phyloP scores from a whole-genome alignment of 1,140 invertebrate genomes.

The Ridgeia piscesae region DNA sequence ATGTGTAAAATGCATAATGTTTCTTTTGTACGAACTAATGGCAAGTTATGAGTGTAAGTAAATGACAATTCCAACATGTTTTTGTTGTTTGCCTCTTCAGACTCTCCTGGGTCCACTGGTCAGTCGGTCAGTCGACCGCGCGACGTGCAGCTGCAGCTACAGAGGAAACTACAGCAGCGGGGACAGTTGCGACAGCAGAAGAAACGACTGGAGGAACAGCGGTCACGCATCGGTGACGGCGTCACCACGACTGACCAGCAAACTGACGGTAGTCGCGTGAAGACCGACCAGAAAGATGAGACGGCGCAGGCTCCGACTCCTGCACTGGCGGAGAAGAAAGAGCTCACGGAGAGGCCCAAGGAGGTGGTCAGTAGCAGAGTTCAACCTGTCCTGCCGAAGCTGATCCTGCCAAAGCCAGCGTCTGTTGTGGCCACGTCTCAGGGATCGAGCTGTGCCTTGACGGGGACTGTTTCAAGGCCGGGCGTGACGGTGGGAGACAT shows the following conservation, averaged over 20 bases:
- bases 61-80: not conserved
- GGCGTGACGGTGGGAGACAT: not conserved
- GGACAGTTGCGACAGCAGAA: slow-evolving; percentile 74
- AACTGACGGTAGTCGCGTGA: not conserved
- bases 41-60: too few species aligned
- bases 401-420: slow-evolving; percentile 9
- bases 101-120: not conserved
- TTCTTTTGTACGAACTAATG: too few species aligned
- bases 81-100: not conserved
- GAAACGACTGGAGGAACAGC: slow-evolving; percentile 67
- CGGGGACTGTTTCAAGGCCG: not conserved
- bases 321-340: not conserved
- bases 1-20: too few species aligned
- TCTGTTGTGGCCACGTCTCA: not conserved
- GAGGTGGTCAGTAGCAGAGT: not conserved
- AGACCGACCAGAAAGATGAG: not conserved
- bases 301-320: too few species aligned
- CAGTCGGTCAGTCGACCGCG: not conserved
- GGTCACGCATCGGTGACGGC: slow-evolving; percentile 1
- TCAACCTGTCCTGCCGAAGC: slow-evolving; percentile 5
- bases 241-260: not conserved
- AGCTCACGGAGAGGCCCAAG: not conserved
- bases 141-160: slow-evolving; percentile 61
- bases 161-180: slow-evolving; percentile 70
- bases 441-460: not conserved